Evolutionary conservation across 1,140 invertebrate species (phyloP).

Genomic region (Ceratoteleas bidentatus): DNA sequence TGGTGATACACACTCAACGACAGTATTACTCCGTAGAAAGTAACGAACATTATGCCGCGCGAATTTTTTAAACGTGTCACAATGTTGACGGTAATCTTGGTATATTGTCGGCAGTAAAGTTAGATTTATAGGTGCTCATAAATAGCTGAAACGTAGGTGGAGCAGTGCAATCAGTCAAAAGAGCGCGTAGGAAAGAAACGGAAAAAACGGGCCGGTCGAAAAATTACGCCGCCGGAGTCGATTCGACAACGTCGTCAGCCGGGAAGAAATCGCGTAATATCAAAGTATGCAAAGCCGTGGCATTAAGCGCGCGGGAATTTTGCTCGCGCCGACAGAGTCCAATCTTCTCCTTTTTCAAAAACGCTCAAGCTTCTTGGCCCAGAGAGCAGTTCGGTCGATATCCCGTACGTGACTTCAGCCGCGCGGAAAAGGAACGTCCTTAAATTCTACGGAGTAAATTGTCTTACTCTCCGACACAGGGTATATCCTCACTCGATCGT

Average conservation of each 20-base stretch:
- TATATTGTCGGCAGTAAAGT: conserved; percentile 65
- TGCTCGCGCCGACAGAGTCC: conserved; percentile 3
- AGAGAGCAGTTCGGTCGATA: conserved; percentile 58
- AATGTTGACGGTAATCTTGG: conserved; percentile 32
- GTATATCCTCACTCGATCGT: conserved; percentile 64
- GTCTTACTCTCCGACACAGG: conserved; percentile 62
- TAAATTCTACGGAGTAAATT: conserved; percentile 69
- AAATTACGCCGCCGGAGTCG: conserved; percentile 2
- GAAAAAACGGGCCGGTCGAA: conserved; percentile 2
- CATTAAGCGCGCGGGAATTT: conserved; percentile 44
- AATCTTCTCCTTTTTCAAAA: conserved; percentile 41
- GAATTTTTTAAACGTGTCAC: conserved; percentile 37
- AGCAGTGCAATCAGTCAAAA: conserved; percentile 16
- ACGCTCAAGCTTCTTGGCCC: conserved; percentile 43
- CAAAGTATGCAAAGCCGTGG: conserved; percentile 25
- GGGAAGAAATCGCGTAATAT: conserved; percentile 24
- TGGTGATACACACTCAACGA: conserved; percentile 44
- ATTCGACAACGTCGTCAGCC: conserved; percentile 3
- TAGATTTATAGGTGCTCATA: conserved; percentile 34
- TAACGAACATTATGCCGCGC: conserved; percentile 35
- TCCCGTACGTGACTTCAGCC: conserved; percentile 60
- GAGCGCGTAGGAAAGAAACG: conserved; percentile 7
- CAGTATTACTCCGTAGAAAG: conserved; percentile 65
- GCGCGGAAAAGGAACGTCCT: conserved; percentile 51
- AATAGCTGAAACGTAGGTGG: conserved; percentile 11